phyloP scores from a whole-genome alignment of 2,797 vertebrate species.

The Buceros bicornis region DNA sequence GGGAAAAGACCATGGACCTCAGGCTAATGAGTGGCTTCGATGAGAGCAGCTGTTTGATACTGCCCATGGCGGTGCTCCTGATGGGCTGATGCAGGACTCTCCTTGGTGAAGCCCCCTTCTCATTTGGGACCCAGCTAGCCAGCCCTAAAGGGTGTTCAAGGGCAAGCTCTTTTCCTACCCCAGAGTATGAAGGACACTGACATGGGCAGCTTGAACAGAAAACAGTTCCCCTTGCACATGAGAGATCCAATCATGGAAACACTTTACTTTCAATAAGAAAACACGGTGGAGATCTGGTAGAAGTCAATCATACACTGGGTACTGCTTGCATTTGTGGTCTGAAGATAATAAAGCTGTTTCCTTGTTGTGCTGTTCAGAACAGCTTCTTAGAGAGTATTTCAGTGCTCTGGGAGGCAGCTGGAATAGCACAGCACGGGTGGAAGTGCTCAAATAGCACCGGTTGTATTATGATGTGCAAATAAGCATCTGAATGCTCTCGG shows the following conservation, averaged over 20 bases:
- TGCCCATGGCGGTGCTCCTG: not conserved
- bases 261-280: not conserved
- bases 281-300: not conserved
- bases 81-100: not conserved
- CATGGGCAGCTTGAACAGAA: not conserved
- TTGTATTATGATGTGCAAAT: not conserved
- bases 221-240: not conserved
- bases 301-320: not conserved
- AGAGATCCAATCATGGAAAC: not conserved
- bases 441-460: not conserved
- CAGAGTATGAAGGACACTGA: not conserved
- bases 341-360: not conserved
- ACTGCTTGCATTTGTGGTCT: not conserved
- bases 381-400: not conserved
- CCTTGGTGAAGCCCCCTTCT: not conserved
- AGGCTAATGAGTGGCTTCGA: not conserved
- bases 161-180: not conserved
- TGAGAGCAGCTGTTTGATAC: rapidly evolving
- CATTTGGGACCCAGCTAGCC: not conserved
- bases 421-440: not conserved
- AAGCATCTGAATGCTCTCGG: not conserved
- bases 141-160: not conserved
- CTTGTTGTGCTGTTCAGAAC: not conserved
- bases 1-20: not conserved
- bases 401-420: not conserved